A percentile compares a stretch with the other conserved stretches of the same genome.
Conservation (phyloP, 2,113 vertebrate genomes). For the Chloropsis cyanopogon region DNA sequence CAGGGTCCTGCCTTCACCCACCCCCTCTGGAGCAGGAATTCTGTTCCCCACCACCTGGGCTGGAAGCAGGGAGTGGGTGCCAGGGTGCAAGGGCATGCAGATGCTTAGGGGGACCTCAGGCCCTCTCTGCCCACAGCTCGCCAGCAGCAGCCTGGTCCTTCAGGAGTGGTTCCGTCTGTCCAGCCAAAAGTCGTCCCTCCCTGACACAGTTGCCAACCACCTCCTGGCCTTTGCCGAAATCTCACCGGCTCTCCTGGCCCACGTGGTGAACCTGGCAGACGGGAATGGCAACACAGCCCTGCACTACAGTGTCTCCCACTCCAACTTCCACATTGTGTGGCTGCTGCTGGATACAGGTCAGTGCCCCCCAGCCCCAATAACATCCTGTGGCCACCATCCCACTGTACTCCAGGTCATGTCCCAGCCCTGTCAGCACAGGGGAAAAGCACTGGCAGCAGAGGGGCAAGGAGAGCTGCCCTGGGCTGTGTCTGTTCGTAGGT, state of each 20-base stretch:
- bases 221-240: slow-evolving; percentile 82
- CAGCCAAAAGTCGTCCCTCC: slow-evolving; percentile 83
- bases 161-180: slow-evolving; percentile 94
- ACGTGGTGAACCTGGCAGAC: slow-evolving; percentile 90
- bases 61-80: not conserved
- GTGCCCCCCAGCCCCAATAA: not conserved
- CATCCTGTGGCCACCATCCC: not conserved
- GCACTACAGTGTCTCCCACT: slow-evolving; percentile 96
- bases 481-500: accelerated
- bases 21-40: not conserved
- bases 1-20: not conserved
- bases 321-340: slow-evolving; percentile 87
- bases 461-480: not conserved
- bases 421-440: not conserved
- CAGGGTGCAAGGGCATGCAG: accelerated
- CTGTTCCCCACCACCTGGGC: not conserved
- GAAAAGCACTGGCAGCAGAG: not conserved
- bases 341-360: slow-evolving; percentile 89
- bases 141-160: slow-evolving; percentile 82
- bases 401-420: not conserved
- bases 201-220: slow-evolving; percentile 77
- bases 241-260: slow-evolving; percentile 77
- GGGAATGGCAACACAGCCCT: slow-evolving; percentile 93
- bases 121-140: slow-evolving; percentile 59
- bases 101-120: not conserved